Conservation (phyloP, 2,797 vertebrate species). For the Taeniopygia guttata region DNA sequence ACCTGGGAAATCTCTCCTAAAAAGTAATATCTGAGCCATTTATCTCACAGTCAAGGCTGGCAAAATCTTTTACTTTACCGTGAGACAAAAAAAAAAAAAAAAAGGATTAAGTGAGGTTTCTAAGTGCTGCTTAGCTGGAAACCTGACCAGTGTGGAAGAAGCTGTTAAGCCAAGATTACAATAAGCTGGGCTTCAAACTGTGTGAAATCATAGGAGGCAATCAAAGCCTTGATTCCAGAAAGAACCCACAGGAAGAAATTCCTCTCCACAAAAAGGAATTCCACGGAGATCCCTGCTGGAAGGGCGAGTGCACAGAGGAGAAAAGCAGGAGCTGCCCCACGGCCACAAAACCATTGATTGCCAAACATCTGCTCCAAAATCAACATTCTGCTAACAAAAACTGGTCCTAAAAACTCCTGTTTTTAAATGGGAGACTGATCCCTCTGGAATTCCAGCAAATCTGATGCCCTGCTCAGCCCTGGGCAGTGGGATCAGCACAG, state of each 20-base stretch:
- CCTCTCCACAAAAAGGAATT: background rate
- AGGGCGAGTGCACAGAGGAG: accelerated
- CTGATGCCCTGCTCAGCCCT: background rate
- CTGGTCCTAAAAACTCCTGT: accelerated
- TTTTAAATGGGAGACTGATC: background rate
- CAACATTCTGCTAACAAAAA: background rate
- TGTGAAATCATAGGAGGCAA: background rate
- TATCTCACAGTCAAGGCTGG: background rate
- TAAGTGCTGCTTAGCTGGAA: conserved; percentile 37
- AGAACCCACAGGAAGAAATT: background rate
- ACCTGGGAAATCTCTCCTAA: background rate
- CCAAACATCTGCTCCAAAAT: background rate
- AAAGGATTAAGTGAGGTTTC: background rate
- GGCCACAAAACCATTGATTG: accelerated
- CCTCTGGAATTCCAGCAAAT: background rate
- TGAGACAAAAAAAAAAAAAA: conserved; percentile 41
- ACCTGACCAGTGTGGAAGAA: conserved; percentile 21
- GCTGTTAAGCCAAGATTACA: conserved; percentile 30
- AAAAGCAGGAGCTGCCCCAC: background rate
- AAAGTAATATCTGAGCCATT: background rate
- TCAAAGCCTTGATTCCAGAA: background rate
- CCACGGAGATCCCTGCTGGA: background rate
- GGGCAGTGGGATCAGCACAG: accelerated
- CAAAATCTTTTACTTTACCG: background rate
- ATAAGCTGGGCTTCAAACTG: conserved; percentile 1